A percentile compares a stretch with the other conserved stretches of the same genome.
Conservation (phyloP, 1,140 invertebrate species). For the Sipha flava region DNA sequence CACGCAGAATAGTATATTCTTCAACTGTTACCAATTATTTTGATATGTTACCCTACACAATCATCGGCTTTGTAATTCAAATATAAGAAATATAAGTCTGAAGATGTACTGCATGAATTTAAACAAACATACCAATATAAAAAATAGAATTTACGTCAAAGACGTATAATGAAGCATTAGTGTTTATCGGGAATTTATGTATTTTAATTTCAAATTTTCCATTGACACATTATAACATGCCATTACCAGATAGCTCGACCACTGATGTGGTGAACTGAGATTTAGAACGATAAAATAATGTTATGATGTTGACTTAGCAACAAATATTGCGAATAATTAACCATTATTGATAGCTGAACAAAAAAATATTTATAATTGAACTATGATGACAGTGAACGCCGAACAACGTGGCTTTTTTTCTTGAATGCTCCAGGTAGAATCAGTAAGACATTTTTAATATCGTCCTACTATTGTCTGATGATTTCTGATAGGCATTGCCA, state of each 20-base stretch:
- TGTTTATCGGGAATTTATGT: constrained; percentile 43
- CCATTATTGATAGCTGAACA: not conserved
- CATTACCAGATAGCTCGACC: constrained; percentile 26
- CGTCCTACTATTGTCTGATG: constrained; percentile 38
- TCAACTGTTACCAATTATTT: constrained; percentile 44
- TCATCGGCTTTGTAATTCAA: constrained; percentile 41
- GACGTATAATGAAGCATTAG: too few relatives aligned
- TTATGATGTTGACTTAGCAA: constrained; percentile 41
- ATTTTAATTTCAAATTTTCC: constrained; percentile 38
- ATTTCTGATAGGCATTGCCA: constrained; percentile 43
- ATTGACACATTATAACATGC: constrained; percentile 29
- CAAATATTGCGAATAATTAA: not conserved
- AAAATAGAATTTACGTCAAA: constrained; percentile 38
- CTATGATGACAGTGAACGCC: not conserved
- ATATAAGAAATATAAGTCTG: too few relatives aligned
- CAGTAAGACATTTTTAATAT: constrained; percentile 22
- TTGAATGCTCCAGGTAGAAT: constrained; percentile 41
- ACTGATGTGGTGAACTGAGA: constrained; percentile 38
- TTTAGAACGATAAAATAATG: constrained; percentile 42
- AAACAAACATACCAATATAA: constrained; percentile 35
- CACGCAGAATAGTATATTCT: constrained; percentile 43
- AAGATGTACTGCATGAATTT: constrained; percentile 38
- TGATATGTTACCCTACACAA: constrained; percentile 41
- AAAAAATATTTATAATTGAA: too few relatives aligned
- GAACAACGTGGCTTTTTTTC: constrained; percentile 37